Evolutionary conservation across 1,140 invertebrate genomes (phyloP), one percentile per base, ranked within the genome.

Genomic region (Diachasma alloeum): DNA sequence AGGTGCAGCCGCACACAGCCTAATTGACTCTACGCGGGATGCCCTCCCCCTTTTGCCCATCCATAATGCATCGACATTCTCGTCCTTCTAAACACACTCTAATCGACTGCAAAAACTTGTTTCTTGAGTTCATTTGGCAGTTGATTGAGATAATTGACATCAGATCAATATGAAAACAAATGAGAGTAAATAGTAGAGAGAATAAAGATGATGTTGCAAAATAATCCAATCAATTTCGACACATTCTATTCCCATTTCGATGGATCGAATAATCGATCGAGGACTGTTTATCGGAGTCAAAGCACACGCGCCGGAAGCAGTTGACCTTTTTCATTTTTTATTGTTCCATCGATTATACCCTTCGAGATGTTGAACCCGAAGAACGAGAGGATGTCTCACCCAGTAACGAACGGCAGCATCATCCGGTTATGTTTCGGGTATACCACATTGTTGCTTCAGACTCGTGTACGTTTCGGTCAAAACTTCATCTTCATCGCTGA

Each of bases 61-160:
- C 82, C 82, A 82, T 82, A 83, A 83, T 82, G 74, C 81, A 81
- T 83, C 82, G 81, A 80, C 76, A 80, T 80, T 78, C 79, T 73
- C 72, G 46, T 66, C n/a, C 76, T 78, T 79, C 80, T 81, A 82
- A 82, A 80, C 73, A 39, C 26, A 79, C 77, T 81, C 73, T 82
- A 81, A 82, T 82, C 77, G 77, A 77, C 11, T 70, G 44, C 66
- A 73, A 75, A 75, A 72, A 53, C 44, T 78, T 44, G 72, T 73
- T 78, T 66, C 66, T 78, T 19, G 15, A 26, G 69, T 70, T 77
- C 72, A 73, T 77, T 69, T 42, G 71, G 39, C 26, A 17, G 46
- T 36, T 9, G 22, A 56, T 10, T 44, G 17, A 19, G 6, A 17
- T 19, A 53, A 53, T 26, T 44, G 36, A 44, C 72, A 11, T 42